Percentiles rank a stretch among this genome's conserved stretches.
Evolutionary conservation across 2,797 vertebrate species (phyloP).

Genomic region (Ibycter americanus): DNA sequence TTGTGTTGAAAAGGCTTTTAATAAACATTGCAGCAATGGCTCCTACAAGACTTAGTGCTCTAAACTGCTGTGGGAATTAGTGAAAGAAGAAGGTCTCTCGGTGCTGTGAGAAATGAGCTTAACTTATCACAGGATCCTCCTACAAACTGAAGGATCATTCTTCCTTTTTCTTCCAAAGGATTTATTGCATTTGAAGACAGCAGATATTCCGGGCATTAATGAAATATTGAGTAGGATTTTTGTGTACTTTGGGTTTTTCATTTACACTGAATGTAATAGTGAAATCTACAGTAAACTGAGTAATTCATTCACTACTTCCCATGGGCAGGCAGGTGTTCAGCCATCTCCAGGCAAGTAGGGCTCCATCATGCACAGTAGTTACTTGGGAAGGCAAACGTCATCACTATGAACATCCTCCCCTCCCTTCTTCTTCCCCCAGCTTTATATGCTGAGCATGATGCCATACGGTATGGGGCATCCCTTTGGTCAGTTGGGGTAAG

Average conservation of each 20-base stretch:
- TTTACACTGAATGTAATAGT: not conserved
- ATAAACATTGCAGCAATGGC: not conserved
- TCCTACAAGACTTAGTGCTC: not conserved
- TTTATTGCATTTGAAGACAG: not conserved
- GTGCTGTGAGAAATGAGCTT: not conserved
- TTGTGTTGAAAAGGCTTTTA: not conserved
- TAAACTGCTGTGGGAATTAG: not conserved
- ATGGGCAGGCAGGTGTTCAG: not conserved
- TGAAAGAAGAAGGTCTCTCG: not conserved
- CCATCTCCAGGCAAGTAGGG: not conserved
- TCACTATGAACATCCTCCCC: not conserved
- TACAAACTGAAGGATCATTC: not conserved
- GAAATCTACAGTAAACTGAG: not conserved
- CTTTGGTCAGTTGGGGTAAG: not conserved
- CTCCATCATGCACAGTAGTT: fast-evolving
- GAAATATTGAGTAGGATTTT: conserved; percentile 5
- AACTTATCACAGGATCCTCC: not conserved
- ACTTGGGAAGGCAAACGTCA: not conserved
- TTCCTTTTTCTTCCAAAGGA: not conserved
- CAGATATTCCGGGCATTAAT: not conserved
- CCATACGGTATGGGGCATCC: not conserved
- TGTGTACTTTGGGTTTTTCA: not conserved
- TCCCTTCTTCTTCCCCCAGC: not conserved
- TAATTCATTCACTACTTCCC: not conserved
- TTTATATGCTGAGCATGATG: not conserved